Base-by-base conservation (phyloP, 2,797 vertebrate genomes). In the Clarias laeviceps region DNA sequence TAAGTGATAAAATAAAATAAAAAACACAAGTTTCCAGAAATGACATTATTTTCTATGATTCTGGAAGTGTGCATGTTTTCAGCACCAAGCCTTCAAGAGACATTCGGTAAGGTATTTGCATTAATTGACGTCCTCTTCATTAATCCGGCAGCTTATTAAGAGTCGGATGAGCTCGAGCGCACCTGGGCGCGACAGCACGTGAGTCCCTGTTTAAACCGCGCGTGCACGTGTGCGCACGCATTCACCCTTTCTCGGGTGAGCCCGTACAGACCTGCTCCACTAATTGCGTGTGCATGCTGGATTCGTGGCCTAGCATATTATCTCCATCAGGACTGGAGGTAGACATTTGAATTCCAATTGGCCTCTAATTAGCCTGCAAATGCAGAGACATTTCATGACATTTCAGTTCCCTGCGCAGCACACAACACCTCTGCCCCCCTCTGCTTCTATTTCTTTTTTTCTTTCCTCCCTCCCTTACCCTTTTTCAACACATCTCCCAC, bases 311-410 rank as follows among this genome's bases (percentile, higher is more conserved):
- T 82, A 72, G 57, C 72, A 69, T 88, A 84, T 91, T 90, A 89
- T 88, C 78, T 84, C 82, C 86, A 77, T 89, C 83, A 87, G 73
- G 76, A 69, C 76, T 76, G 82, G 83, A 90, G 89, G 79, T 86
- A 84, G 79, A 81, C 89, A 92, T 93, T 93, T 93, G 88, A 88
- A 90, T 87, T 87, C 86, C 87, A 85, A 89, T 86, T 90, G 88
- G 85, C 90, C 88, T 91, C 91, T 92, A 92, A 94, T 89, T 91
- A 90, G 80, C 89, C 92, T 84, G 90, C 88, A 91, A 94, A 92
- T 90, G 89, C 92, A 92, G 85, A 89, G 81, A 89, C 90, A 89
- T 88, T 86, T 88, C 90, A 83, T 92, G 91, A 94, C 81, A 83
- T 93, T 92, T 91, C 87, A 89, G 93, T 91, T 91, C 64, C 50